Evolutionary conservation across 2,113 vertebrate species (phyloP), one percentile per base, ranked within the genome.

Genomic region (Andinoacara biseriatus): DNA sequence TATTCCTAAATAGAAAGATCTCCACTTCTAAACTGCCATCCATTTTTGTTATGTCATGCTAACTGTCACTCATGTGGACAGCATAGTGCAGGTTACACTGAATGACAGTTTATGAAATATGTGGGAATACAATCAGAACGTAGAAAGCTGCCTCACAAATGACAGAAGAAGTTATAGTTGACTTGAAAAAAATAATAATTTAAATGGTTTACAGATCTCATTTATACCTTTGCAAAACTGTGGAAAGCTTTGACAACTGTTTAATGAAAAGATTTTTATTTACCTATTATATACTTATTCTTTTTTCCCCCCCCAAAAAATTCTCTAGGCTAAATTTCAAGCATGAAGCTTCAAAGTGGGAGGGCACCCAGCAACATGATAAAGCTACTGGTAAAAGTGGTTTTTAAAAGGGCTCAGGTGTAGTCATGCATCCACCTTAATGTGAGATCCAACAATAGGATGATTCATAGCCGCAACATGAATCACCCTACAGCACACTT

Each of bases 21-120:
- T 90, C 74, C 69, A 89, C 90, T 86, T 84, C 72, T 69, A 87
- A 92, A 87, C 87, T 85, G 80, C 72, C 29, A 79, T 78, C 63
- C 74, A 78, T 86, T 86, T 65, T 38, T 49, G 65, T 63, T 46
- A 57, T 31, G 52, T 86, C 65, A 84, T 17, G 3, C 59, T 58
- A 80, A 54, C 13, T n/a, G 57, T 72, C 85, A 74, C 35, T 87
- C 74, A 61, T 65, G 26, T 72, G 57, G 46, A 57, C 77, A 59
- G 58, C 56, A 49, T 29, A 40, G 59, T 72, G 59, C 52, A 59
- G 15, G 33, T 81, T 40, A 29, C 40, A 81, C 7, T 84, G 76
- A 86, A 80, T 81, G 58, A 49, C 29, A 86, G 14, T 58, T 74
- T 35, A 26, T 83, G 5, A 78, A 81, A 58, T 62, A 3, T n/a